Conservation (phyloP, 2,797 vertebrate species). For the Manis javanica region DNA sequence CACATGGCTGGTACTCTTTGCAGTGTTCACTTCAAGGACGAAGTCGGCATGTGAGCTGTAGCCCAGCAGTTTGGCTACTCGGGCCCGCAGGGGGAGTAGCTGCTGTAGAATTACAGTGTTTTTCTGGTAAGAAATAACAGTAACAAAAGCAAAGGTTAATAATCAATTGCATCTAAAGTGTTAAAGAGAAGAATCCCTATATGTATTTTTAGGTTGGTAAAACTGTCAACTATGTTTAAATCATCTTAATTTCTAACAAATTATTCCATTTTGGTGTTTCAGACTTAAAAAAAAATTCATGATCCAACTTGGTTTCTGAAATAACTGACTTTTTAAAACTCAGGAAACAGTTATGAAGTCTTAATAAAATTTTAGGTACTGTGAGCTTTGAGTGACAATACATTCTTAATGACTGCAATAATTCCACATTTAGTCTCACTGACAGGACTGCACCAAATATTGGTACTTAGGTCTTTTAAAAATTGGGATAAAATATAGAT, state of each 20-base stretch:
- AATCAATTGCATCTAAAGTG: not conserved
- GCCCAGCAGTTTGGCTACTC: conserved; percentile 93
- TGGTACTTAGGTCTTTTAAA: not conserved
- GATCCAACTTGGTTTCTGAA: not conserved
- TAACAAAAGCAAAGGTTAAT: not conserved
- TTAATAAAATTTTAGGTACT: not conserved
- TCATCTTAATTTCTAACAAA: not conserved
- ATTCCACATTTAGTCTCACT: conserved; percentile 15
- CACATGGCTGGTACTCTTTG: conserved; percentile 89
- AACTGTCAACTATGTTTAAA: conserved; percentile 17
- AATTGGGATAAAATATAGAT: not conserved
- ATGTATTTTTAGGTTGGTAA: not conserved
- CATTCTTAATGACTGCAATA: not conserved
- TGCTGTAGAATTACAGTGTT: conserved; percentile 94
- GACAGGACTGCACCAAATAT: not conserved
- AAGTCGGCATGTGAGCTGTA: conserved; percentile 94
- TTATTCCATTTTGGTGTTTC: not conserved
- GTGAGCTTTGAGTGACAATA: conserved; percentile 28
- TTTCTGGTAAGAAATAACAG: conserved; percentile 86
- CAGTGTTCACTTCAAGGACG: conserved; percentile 96
- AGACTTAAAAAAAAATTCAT: not conserved
- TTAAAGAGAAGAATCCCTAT: not conserved
- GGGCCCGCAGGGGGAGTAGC: conserved; percentile 92
- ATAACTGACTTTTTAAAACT: conserved; percentile 19
- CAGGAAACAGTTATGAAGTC: not conserved